Conservation (phyloP, 2,888 invertebrate species). For the Idaea straminata region DNA sequence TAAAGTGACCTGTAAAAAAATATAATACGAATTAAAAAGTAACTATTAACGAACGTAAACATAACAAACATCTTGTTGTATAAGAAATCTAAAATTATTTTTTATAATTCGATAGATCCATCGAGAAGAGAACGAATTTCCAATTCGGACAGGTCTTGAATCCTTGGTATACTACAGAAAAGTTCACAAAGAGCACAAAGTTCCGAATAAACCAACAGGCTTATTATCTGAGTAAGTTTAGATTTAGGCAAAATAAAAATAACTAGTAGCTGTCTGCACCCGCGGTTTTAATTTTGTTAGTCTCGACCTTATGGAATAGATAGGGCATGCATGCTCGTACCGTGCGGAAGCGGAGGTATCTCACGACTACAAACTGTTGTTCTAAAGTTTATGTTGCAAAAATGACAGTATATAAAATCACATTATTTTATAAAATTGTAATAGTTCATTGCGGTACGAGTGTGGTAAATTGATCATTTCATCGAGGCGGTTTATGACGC, state of each 20-base stretch:
- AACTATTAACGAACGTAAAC: neutral
- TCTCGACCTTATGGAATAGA: conserved; percentile 28
- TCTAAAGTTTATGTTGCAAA: conserved; percentile 24
- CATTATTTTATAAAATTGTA: neutral
- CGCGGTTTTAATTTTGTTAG: too few species aligned
- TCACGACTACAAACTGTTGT: conserved; percentile 20
- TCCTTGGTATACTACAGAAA: conserved; percentile 50
- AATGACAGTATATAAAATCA: neutral
- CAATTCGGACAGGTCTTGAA: conserved; percentile 47
- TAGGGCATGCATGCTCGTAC: too few species aligned
- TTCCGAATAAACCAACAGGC: conserved; percentile 29
- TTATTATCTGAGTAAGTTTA: conserved; percentile 36
- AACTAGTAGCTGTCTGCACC: too few species aligned
- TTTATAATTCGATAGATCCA: conserved; percentile 38
- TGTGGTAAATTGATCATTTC: too few species aligned
- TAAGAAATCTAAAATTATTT: neutral
- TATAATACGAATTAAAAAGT: neutral
- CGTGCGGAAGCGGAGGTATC: too few species aligned
- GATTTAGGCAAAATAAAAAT: conserved; percentile 45
- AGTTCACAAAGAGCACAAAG: conserved; percentile 23
- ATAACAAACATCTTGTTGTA: neutral
- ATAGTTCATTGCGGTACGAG: too few species aligned
- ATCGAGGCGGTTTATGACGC: too few species aligned
- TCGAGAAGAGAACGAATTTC: conserved; percentile 51
- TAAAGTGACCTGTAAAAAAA: neutral